Percentiles rank a stretch among this genome's conserved stretches.
Evolutionary conservation across 2,888 invertebrate species (phyloP).

Genomic region (Scotopteryx bipunctaria): DNA sequence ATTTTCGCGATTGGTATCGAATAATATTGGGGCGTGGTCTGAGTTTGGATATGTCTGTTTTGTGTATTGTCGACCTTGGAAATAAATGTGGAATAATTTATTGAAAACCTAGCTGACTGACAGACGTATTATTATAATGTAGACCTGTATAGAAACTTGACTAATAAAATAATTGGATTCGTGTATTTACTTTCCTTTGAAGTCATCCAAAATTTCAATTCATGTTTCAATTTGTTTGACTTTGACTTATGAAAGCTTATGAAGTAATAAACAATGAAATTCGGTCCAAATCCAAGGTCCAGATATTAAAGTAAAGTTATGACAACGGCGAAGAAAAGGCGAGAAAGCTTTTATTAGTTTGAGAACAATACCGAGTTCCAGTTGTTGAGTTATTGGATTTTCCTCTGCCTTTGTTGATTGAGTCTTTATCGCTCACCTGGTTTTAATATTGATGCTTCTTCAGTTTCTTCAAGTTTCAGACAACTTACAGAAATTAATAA

Average conservation of each 20-base stretch:
- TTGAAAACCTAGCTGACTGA: too few relatives aligned
- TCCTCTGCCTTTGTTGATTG: slow-evolving; percentile 21
- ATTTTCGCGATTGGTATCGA: too few relatives aligned
- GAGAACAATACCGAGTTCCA: slow-evolving; percentile 17
- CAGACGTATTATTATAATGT: too few relatives aligned
- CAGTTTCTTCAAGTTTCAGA: not conserved
- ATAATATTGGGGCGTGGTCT: too few relatives aligned
- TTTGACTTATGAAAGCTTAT: slow-evolving; percentile 6
- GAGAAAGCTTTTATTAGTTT: slow-evolving; percentile 25
- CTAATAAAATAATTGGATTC: too few relatives aligned
- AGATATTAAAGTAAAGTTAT: slow-evolving; percentile 11
- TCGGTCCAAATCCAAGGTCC: slow-evolving; percentile 11
- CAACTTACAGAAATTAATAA: slow-evolving; percentile 1
- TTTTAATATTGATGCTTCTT: slow-evolving; percentile 4
- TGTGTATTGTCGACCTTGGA: too few relatives aligned
- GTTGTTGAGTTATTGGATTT: slow-evolving; percentile 31
- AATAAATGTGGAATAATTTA: too few relatives aligned
- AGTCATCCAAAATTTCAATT: slow-evolving; percentile 2
- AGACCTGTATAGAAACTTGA: too few relatives aligned
- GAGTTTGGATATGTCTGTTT: too few relatives aligned
- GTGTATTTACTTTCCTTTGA: too few relatives aligned
- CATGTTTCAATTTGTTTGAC: slow-evolving; percentile 1
- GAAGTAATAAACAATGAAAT: slow-evolving; percentile 12
- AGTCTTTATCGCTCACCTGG: slow-evolving; percentile 16
- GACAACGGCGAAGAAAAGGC: slow-evolving; percentile 12